Evolutionary conservation across 2,113 vertebrate species (phyloP), one percentile per base, ranked within the genome.

Genomic region (Atrichornis clamosus): DNA sequence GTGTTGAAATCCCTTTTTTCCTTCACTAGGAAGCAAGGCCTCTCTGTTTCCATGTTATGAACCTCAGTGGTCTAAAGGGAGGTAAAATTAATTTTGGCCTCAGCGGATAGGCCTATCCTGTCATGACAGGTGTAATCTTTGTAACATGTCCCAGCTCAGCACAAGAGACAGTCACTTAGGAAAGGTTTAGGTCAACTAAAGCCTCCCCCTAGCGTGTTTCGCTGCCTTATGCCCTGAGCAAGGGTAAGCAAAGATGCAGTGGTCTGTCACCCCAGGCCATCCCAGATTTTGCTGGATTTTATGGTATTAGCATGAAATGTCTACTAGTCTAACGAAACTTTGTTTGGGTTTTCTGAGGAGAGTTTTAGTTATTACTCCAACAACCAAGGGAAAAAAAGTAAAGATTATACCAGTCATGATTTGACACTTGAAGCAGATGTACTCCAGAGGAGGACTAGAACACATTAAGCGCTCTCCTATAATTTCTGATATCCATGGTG

Each of bases 401-500:
- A 88, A 96, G 91, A 93, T 94, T 97, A 87, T 81, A 93, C 76
- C 27, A 93, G 84, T 84, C 78, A 77, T 92, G 67, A 95, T 94
- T 91, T 97, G 93, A 95, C 89, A 92, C 87, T 96, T 95, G 77
- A 95, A 96, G 91, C 75, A 96, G 84, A 95, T 95, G 84, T 86
- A 91, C 93, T 96, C 92, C 87, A 94, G 89, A 95, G 82, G 62
- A 95, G 92, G 30, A 93, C 68, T 60, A 94, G 89, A 83, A 96
- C 85, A 88, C 80, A 94, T 87, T 95, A 97, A 96, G 82, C 53
- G 42, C 92, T 96, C 73, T 97, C 67, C 89, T 96, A 86, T 91
- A 93, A 96, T 96, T 97, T 97, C 75, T 96, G 92, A 95, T 96
- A 97, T 92, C 89, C 92, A 91, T 85, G 69, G 94, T 85, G 95